Percentiles rank a stretch among this genome's conserved stretches.
Conservation (phyloP, 1,140 invertebrate genomes). For the Himalopsyche phryganea region DNA sequence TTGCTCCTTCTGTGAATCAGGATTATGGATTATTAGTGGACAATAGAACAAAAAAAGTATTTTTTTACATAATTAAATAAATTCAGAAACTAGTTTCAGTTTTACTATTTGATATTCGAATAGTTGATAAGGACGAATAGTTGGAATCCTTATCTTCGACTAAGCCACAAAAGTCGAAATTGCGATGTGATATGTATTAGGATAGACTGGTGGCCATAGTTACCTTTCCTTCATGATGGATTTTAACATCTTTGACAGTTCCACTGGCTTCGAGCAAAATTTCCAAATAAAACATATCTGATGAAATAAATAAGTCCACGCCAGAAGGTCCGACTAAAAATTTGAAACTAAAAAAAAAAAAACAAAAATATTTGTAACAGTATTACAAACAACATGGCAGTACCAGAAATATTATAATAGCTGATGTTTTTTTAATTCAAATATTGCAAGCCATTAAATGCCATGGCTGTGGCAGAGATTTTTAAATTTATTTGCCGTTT, state of each 20-base stretch:
- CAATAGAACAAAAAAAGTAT: not conserved
- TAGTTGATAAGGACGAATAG: too few relatives aligned
- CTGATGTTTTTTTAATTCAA: too few relatives aligned
- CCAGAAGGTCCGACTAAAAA: constrained; percentile 69
- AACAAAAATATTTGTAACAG: too few relatives aligned
- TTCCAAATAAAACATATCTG: constrained; percentile 96
- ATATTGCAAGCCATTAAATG: too few relatives aligned
- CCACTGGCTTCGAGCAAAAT: constrained; percentile 79
- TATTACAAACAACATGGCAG: too few relatives aligned
- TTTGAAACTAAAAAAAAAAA: constrained; percentile 65
- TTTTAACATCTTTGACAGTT: constrained; percentile 87
- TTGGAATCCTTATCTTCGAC: not conserved
- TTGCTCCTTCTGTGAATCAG: constrained; percentile 47
- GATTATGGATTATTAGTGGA: not conserved
- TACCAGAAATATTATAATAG: too few relatives aligned
- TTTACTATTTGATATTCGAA: too few relatives aligned
- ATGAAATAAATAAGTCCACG: constrained; percentile 85
- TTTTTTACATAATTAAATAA: not conserved
- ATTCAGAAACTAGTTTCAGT: not conserved
- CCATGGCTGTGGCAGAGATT: too few relatives aligned
- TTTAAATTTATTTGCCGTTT: too few relatives aligned
- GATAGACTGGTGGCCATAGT: too few relatives aligned
- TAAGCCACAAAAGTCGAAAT: too few relatives aligned
- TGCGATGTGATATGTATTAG: too few relatives aligned
- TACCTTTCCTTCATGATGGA: constrained; percentile 81